Conservation (phyloP, 2,797 vertebrate species). For the Octomys mimax region DNA sequence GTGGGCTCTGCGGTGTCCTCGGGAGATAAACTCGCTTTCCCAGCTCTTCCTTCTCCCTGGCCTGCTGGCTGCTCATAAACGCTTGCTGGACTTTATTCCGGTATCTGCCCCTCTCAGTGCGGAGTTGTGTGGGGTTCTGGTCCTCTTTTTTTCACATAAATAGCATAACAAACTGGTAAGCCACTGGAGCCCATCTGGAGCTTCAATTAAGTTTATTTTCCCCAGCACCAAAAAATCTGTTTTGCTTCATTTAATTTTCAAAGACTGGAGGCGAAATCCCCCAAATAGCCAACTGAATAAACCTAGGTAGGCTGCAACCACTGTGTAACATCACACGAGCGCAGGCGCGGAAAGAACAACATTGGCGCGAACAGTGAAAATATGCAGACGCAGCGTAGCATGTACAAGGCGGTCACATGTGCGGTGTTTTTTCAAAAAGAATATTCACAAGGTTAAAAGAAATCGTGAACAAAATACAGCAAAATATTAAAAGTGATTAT, state of each 20-base stretch:
- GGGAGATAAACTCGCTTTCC: slow-evolving; percentile 16
- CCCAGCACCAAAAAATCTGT: neutral
- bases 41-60: neutral
- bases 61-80: slow-evolving; percentile 31
- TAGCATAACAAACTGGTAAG: slow-evolving; percentile 64
- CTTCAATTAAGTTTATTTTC: slow-evolving; percentile 32
- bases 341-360: slow-evolving; percentile 37
- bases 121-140: neutral
- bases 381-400: neutral
- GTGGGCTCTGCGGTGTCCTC: neutral
- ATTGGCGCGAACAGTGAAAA: neutral
- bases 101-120: neutral
- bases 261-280: slow-evolving; percentile 35
- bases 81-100: slow-evolving; percentile 57
- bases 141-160: neutral
- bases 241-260: slow-evolving; percentile 52
- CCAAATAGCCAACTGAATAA: neutral
- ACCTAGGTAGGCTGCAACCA: neutral
- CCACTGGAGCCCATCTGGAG: slow-evolving; percentile 38
- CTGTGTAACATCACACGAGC: neutral
- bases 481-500: slow-evolving; percentile 42
- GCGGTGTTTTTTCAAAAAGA: neutral
- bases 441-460: neutral
- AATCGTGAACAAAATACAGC: neutral
- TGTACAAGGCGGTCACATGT: neutral